A percentile compares a stretch with the other conserved stretches of the same genome.
Evolutionary conservation across 2,113 vertebrate species (phyloP).

Genomic region (Rhinopomastus cyanomelas): DNA sequence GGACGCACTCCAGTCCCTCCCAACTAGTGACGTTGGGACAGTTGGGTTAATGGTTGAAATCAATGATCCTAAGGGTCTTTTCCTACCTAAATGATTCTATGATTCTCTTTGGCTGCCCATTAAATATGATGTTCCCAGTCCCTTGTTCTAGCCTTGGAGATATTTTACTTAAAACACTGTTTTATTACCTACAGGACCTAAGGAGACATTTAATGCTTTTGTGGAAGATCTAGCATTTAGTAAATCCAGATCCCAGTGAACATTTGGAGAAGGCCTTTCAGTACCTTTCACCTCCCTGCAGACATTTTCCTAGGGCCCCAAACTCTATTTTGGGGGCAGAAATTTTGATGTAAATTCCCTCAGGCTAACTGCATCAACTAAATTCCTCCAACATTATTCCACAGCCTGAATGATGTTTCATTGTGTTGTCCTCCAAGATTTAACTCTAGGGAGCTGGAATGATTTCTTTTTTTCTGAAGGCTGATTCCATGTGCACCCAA

Average conservation of each 20-base stretch:
- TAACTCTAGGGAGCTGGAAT: background rate
- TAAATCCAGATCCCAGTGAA: background rate
- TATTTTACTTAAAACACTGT: background rate
- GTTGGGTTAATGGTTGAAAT: too few species aligned
- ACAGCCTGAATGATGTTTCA: background rate
- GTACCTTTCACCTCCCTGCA: background rate
- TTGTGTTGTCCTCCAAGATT: constrained; percentile 13
- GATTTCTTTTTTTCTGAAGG: background rate
- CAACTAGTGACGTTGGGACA: too few species aligned
- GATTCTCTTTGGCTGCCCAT: background rate
- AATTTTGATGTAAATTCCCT: background rate
- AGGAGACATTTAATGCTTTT: background rate
- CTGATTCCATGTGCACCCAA: constrained; percentile 34
- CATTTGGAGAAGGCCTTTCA: background rate
- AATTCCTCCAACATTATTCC: background rate
- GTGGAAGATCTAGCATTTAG: background rate
- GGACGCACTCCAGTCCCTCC: background rate
- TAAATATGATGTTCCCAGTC: background rate
- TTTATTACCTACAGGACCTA: background rate
- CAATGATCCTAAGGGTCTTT: too few species aligned
- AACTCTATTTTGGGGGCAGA: background rate
- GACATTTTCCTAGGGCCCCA: background rate
- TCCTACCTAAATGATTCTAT: too few species aligned
- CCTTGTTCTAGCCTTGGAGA: background rate
- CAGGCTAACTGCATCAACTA: rapidly evolving